A percentile compares a stretch with the other conserved stretches of the same genome.
phyloP scores from a whole-genome alignment of 1,140 invertebrate genomes.

The Hypsibius dujardini region DNA sequence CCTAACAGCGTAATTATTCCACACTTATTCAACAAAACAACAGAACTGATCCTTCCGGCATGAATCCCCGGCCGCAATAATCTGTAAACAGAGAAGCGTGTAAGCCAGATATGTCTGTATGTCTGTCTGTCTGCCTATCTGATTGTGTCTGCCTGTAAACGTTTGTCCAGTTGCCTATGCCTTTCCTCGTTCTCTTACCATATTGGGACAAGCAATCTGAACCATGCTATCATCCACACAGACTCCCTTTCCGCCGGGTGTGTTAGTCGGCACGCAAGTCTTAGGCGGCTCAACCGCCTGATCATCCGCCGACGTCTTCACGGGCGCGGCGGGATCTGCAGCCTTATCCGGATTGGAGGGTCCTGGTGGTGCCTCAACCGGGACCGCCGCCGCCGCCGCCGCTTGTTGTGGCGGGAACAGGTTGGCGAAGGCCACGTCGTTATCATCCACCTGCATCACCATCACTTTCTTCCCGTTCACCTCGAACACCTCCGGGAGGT shows the following conservation, averaged over 20 bases:
- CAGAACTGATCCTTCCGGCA: not conserved
- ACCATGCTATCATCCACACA: not conserved
- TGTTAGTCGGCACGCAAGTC: not conserved
- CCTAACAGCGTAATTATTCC: too few relatives aligned
- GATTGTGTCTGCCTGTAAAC: too few relatives aligned
- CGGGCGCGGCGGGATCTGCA: too few relatives aligned
- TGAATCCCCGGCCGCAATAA: too few relatives aligned
- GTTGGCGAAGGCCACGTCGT: not conserved
- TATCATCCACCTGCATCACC: not conserved
- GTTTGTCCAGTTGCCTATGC: not conserved
- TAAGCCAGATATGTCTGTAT: too few relatives aligned
- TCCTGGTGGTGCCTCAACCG: too few relatives aligned
- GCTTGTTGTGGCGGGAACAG: too few relatives aligned
- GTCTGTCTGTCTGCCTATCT: too few relatives aligned
- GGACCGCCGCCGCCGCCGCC: too few relatives aligned
- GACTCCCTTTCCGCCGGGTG: not conserved
- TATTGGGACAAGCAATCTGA: not conserved
- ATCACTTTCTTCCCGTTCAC: not conserved
- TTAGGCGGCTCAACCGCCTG: not conserved
- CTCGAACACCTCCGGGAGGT: not conserved
- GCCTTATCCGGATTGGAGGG: too few relatives aligned
- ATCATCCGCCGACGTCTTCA: not conserved
- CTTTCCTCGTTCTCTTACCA: not conserved
- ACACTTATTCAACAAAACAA: constrained; percentile 1
- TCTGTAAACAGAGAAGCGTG: too few relatives aligned